phyloP scores from a whole-genome alignment of 2,888 invertebrate species.

The Hemicrepidius hirtus region DNA sequence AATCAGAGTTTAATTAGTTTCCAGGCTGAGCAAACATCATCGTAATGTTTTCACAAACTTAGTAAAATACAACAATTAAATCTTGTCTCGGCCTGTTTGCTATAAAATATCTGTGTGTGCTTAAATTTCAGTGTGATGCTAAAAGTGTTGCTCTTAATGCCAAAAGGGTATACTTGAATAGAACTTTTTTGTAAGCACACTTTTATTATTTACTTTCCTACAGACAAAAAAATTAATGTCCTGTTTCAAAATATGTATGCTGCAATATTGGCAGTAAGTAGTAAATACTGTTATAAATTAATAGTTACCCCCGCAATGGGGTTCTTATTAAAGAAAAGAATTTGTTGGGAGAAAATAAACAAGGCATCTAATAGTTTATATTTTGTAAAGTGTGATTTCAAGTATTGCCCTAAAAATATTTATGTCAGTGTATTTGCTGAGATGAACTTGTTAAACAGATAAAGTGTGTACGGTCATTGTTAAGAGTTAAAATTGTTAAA shows the following conservation, averaged over 20 bases:
- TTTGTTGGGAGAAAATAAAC: neutral
- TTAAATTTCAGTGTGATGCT: constrained; percentile 10
- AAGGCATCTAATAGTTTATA: neutral
- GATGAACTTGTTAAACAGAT: constrained; percentile 5
- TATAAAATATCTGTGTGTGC: constrained; percentile 7
- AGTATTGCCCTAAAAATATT: neutral
- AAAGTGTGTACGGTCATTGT: constrained; percentile 22
- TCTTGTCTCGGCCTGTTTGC: neutral
- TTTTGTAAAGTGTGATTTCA: too few relatives aligned
- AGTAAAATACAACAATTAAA: too few relatives aligned
- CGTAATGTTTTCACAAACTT: neutral
- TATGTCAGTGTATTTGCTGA: constrained; percentile 14
- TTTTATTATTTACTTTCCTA: too few relatives aligned
- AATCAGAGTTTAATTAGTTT: too few relatives aligned
- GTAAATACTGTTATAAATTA: neutral
- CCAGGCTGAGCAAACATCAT: too few relatives aligned
- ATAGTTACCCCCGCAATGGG: neutral
- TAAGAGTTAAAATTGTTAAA: constrained; percentile 26
- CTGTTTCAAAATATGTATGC: neutral
- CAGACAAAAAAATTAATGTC: too few relatives aligned
- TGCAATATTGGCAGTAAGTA: neutral
- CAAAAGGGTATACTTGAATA: neutral
- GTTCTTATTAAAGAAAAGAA: too few relatives aligned
- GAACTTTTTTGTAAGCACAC: neutral
- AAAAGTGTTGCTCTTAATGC: constrained; percentile 8